Evolutionary conservation across 1,140 invertebrate genomes (phyloP).

Genomic region (Drosophila triauraria): DNA sequence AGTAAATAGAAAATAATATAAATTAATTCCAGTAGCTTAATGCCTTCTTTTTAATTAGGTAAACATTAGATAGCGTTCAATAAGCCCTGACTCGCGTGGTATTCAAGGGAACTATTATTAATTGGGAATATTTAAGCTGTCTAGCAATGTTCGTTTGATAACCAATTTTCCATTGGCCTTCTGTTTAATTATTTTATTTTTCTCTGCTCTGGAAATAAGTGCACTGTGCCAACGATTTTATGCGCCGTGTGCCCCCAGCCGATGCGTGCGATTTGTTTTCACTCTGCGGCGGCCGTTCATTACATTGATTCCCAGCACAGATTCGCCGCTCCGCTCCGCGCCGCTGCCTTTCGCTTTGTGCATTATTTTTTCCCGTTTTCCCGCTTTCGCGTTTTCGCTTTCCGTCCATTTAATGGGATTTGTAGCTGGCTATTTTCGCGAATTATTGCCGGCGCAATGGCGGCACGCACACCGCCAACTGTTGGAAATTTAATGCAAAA

Average conservation of each 20-base stretch:
- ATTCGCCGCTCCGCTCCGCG: slow-evolving; percentile 10
- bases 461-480: not conserved
- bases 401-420: slow-evolving; percentile 43
- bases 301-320: slow-evolving; percentile 52
- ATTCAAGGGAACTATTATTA: too few species aligned
- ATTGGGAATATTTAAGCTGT: too few species aligned
- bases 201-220: too few species aligned
- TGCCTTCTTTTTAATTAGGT: too few species aligned
- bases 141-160: too few species aligned
- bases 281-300: slow-evolving; percentile 48
- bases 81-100: too few species aligned
- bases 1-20: too few species aligned
- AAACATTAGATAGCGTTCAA: too few species aligned
- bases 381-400: slow-evolving; percentile 12
- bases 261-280: slow-evolving; percentile 51
- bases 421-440: slow-evolving; percentile 21
- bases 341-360: not conserved
- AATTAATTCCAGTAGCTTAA: too few species aligned
- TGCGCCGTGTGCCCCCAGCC: slow-evolving; percentile 1
- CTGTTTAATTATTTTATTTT: too few species aligned
- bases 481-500: slow-evolving; percentile 57
- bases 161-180: too few species aligned
- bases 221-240: not conserved
- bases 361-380: slow-evolving; percentile 27
- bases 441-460: slow-evolving; percentile 45